These are phyloP conservation scores for Andrena camellia DNA, from an alignment of 2,888 invertebrate genomes.

Conservation along the genomic window DNA sequence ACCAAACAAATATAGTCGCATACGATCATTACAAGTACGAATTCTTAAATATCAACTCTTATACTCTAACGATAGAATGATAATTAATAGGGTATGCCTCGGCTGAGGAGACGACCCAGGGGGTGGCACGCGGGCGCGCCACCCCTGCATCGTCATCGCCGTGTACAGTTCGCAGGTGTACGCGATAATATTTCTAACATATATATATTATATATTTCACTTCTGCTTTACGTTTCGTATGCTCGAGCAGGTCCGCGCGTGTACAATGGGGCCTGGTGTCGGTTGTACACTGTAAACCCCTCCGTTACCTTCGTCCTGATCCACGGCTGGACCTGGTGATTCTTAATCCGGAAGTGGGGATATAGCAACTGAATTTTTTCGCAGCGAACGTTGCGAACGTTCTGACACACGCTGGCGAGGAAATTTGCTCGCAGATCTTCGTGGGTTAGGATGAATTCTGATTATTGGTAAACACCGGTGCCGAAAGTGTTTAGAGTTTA, in stretches of 20 bases:
- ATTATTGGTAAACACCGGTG: too few relatives aligned
- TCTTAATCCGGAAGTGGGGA: not conserved
- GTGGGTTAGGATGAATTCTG: too few relatives aligned
- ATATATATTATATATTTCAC: slow-evolving; percentile 33
- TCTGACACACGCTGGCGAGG: not conserved
- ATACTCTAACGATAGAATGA: slow-evolving; percentile 84
- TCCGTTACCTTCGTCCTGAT: not conserved
- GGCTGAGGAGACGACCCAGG: slow-evolving; percentile 52
- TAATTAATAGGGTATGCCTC: slow-evolving; percentile 75
- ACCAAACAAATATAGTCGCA: slow-evolving; percentile 85
- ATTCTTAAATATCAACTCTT: slow-evolving; percentile 85
- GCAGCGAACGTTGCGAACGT: not conserved
- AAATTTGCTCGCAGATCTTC: not conserved
- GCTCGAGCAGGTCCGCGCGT: not conserved
- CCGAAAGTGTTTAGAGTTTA: too few relatives aligned
- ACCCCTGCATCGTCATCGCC: not conserved
- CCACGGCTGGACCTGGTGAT: not conserved
- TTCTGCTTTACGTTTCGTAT: slow-evolving; percentile 12
- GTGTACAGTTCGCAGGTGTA: slow-evolving; percentile 25
- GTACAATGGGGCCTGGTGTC: slow-evolving; percentile 7
- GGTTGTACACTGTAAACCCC: slow-evolving; percentile 10
- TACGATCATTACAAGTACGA: slow-evolving; percentile 84
- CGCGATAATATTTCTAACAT: slow-evolving; percentile 42
- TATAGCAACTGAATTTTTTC: not conserved
- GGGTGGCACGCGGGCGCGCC: not conserved